Percentiles rank a stretch among this genome's conserved stretches.
Conservation (phyloP, 2,113 vertebrate genomes). For the Poeciliopsis occidentalis region DNA sequence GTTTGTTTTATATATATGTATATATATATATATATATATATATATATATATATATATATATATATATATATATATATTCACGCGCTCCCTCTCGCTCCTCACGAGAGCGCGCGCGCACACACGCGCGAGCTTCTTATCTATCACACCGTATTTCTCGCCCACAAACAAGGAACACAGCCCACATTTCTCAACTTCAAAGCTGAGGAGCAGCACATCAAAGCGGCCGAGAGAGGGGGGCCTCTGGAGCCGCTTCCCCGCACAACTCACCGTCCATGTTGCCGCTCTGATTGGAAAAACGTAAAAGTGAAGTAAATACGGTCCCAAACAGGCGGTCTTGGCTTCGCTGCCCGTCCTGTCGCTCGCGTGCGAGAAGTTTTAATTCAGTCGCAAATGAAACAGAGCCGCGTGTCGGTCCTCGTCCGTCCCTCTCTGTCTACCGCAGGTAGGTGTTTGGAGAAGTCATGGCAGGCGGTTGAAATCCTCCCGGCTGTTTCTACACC, state of each 20-base stretch:
- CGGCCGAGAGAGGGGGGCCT: conserved; percentile 71
- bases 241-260: conserved; percentile 69
- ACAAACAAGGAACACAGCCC: conserved; percentile 76
- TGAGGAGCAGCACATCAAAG: conserved; percentile 84
- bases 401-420: not conserved
- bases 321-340: conserved; percentile 41
- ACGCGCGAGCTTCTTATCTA: conserved; percentile 76
- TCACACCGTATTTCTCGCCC: conserved; percentile 77
- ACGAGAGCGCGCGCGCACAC: conserved; percentile 34
- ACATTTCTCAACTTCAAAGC: conserved; percentile 86
- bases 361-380: conserved; percentile 4
- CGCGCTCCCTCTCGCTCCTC: not conserved
- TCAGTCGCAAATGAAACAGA: conserved; percentile 17
- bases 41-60: too few species aligned
- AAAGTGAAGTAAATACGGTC: conserved; percentile 55
- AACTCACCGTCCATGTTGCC: conserved; percentile 84
- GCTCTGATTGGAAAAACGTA: conserved; percentile 44
- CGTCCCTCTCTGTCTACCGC: conserved; percentile 29
- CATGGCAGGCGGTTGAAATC: conserved; percentile 78
- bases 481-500: conserved; percentile 86
- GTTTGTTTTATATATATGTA: too few species aligned
- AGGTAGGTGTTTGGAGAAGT: conserved; percentile 77
- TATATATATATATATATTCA: too few species aligned
- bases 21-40: too few species aligned
- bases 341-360: conserved; percentile 8